These are phyloP conservation scores for Hemistola chrysoprasaria DNA, from an alignment of 2,888 invertebrate genomes.

Conservation along the genomic window DNA sequence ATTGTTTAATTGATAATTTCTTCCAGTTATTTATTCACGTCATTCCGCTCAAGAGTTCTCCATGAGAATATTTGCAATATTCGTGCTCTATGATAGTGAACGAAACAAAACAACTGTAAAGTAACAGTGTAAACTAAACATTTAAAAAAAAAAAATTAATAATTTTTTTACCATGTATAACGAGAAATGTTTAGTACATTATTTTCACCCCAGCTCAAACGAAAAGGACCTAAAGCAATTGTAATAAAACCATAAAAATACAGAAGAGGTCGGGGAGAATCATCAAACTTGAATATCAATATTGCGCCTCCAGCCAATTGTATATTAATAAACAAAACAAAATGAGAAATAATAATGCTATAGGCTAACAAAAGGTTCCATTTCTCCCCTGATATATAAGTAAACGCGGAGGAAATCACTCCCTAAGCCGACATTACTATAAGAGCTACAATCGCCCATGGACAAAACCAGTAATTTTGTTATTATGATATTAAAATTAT, in stretches of 20 bases:
- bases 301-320: conserved; percentile 82
- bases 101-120: conserved; percentile 13
- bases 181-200: conserved; percentile 21
- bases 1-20: conserved; percentile 84
- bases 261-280: conserved; percentile 64
- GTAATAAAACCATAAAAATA: conserved; percentile 72
- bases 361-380: conserved; percentile 82
- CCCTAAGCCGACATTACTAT: conserved; percentile 56
- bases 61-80: conserved; percentile 57
- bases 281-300: conserved; percentile 83
- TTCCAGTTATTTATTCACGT: conserved; percentile 82
- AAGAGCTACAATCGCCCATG: conserved; percentile 69
- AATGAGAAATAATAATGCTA: conserved; percentile 83
- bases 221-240: conserved; percentile 58
- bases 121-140: conserved; percentile 5
- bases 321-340: conserved; percentile 83
- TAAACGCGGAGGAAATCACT: conserved; percentile 57
- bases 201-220: conserved; percentile 48
- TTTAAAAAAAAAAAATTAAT: conserved; percentile 2
- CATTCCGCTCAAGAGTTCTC: conserved; percentile 63
- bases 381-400: conserved; percentile 76
- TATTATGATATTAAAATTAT: conserved; percentile 82
- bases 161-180: no score
- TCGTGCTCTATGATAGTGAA: conserved; percentile 61
- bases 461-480: conserved; percentile 77